Evolutionary conservation across 2,888 invertebrate species (phyloP).

Genomic region (Nipponacmea schrenckii): DNA sequence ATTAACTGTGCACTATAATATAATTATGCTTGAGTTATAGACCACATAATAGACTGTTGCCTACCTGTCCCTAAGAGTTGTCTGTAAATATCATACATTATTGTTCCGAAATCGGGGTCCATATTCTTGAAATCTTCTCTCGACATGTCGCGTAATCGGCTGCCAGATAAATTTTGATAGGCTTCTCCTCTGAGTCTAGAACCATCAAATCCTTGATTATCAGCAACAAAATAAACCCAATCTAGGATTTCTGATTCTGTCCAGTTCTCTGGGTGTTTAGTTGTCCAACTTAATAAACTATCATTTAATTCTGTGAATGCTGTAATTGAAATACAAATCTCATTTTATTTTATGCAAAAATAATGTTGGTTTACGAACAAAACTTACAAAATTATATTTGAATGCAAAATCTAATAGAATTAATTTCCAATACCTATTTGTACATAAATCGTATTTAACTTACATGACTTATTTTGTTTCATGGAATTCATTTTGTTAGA

Average conservation of each 20-base stretch:
- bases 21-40: too few species aligned
- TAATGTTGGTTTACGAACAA: neutral
- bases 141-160: slow-evolving; percentile 45
- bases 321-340: neutral
- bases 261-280: slow-evolving; percentile 55
- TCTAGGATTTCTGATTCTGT: slow-evolving; percentile 49
- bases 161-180: slow-evolving; percentile 47
- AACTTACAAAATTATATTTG: too few species aligned
- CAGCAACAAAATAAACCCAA: slow-evolving; percentile 51
- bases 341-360: neutral
- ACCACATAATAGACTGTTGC: slow-evolving; percentile 10
- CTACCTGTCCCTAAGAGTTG: slow-evolving; percentile 43
- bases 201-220: slow-evolving; percentile 43
- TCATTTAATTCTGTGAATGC: slow-evolving; percentile 12
- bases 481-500: neutral
- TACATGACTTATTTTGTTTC: neutral
- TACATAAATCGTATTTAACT: neutral
- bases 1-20: too few species aligned
- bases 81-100: slow-evolving; percentile 44
- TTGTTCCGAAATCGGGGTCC: slow-evolving; percentile 47
- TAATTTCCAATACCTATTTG: too few species aligned
- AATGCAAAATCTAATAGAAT: too few species aligned
- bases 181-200: slow-evolving; percentile 47
- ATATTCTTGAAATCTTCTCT: slow-evolving; percentile 39
- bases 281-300: slow-evolving; percentile 43